Percentiles rank a stretch among this genome's conserved stretches.
Conservation (phyloP, 2,797 vertebrate species). For the Danionella dracula region DNA sequence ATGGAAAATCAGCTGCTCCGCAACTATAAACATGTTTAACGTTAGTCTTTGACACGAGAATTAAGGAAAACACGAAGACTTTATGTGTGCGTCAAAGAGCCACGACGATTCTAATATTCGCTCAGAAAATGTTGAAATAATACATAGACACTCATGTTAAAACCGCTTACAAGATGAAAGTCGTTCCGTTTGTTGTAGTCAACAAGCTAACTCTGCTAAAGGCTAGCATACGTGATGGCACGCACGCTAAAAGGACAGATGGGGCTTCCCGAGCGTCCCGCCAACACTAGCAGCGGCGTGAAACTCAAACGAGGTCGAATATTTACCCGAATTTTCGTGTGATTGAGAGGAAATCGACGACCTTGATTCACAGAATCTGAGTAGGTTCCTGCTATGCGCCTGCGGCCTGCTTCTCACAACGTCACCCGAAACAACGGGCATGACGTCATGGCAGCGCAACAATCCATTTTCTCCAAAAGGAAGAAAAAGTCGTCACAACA, state of each 20-base stretch:
- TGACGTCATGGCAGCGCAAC: conserved; percentile 65
- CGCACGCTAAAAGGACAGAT: conserved; percentile 4
- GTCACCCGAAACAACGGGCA: conserved; percentile 68
- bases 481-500: conserved; percentile 17
- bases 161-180: not conserved
- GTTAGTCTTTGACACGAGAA: too few relatives aligned
- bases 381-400: conserved; percentile 48
- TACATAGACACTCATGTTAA: not conserved
- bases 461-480: conserved; percentile 36
- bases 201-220: conserved; percentile 27
- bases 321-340: conserved; percentile 60
- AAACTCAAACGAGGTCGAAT: not conserved
- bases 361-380: conserved; percentile 57
- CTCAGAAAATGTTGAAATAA: not conserved
- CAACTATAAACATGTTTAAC: too few relatives aligned
- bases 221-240: conserved; percentile 39
- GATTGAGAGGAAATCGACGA: conserved; percentile 54
- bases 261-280: not conserved
- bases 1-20: conserved; percentile 6
- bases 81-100: not conserved
- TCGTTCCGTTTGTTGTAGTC: not conserved
- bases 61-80: too few relatives aligned
- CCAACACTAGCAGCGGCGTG: not conserved
- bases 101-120: not conserved
- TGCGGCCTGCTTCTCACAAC: conserved; percentile 63